phyloP scores from a whole-genome alignment of 2,113 vertebrate genomes.

The Numenius arquata region DNA sequence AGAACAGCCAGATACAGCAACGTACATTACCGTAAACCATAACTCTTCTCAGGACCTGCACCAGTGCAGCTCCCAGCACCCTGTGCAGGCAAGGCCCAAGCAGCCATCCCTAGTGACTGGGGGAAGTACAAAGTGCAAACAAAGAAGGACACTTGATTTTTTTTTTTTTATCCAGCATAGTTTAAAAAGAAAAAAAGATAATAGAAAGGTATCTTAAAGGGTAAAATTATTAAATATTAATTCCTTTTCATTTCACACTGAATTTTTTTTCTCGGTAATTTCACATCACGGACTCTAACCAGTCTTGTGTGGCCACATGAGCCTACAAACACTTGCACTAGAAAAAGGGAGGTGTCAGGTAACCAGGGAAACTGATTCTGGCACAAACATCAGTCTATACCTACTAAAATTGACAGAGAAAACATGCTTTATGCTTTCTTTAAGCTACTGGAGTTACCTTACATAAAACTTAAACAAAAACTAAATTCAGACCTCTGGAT shows the following conservation, averaged over 20 bases:
- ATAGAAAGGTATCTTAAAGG: accelerated
- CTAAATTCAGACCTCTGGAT: not conserved
- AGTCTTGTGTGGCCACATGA: not conserved
- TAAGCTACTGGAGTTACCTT: not conserved
- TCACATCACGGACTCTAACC: not conserved
- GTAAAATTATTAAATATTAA: not conserved
- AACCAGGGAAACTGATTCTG: not conserved
- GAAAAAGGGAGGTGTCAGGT: not conserved
- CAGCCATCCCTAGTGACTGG: too few species aligned
- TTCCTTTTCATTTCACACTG: not conserved
- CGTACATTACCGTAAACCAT: accelerated
- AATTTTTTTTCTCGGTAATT: not conserved
- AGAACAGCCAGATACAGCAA: not conserved
- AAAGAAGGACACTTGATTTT: not conserved
- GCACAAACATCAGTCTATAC: not conserved
- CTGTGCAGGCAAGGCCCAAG: too few species aligned
- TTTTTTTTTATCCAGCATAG: not conserved
- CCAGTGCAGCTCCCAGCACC: accelerated
- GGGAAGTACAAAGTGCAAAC: not conserved
- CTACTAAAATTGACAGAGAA: not conserved
- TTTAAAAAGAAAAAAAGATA: not conserved
- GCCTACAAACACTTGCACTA: not conserved
- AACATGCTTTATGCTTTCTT: not conserved
- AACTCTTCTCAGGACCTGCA: not conserved
- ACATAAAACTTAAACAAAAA: not conserved